Evolutionary conservation across 2,113 vertebrate genomes (phyloP).

Genomic region (Pachycephala philippinensis): DNA sequence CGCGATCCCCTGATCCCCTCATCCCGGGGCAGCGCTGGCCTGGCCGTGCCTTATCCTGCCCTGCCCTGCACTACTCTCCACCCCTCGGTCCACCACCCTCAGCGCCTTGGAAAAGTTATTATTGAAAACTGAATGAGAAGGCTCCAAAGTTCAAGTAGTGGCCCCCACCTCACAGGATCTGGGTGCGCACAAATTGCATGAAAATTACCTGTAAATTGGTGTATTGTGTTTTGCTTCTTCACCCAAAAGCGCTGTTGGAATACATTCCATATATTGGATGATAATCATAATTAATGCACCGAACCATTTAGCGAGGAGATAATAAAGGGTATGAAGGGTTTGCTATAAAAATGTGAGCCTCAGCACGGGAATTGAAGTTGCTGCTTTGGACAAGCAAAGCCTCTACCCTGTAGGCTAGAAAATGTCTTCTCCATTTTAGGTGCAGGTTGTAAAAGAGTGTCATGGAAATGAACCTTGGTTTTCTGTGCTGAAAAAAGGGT

Average conservation of each 20-base stretch:
- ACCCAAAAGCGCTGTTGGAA: neutral
- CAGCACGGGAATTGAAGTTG: neutral
- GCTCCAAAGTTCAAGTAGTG: conserved; percentile 6
- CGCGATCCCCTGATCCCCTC: no score
- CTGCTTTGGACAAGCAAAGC: neutral
- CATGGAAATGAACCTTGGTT: neutral
- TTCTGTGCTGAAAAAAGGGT: neutral
- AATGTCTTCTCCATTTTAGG: neutral
- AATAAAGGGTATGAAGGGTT: neutral
- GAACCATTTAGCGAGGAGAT: neutral
- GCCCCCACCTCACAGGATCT: neutral
- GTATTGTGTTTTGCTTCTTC: neutral
- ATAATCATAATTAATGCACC: neutral
- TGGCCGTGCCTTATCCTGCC: neutral
- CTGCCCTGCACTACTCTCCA: neutral
- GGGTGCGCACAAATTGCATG: neutral
- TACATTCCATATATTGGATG: neutral
- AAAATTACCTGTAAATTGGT: neutral
- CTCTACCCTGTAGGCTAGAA: neutral
- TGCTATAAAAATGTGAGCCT: neutral
- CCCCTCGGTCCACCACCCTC: no score
- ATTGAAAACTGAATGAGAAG: neutral
- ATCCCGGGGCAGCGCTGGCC: neutral
- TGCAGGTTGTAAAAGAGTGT: neutral
- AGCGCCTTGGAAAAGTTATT: neutral